Evolutionary conservation across 2,113 vertebrate species (phyloP), one percentile per base, ranked within the genome.

Genomic region (Labeo catla): DNA sequence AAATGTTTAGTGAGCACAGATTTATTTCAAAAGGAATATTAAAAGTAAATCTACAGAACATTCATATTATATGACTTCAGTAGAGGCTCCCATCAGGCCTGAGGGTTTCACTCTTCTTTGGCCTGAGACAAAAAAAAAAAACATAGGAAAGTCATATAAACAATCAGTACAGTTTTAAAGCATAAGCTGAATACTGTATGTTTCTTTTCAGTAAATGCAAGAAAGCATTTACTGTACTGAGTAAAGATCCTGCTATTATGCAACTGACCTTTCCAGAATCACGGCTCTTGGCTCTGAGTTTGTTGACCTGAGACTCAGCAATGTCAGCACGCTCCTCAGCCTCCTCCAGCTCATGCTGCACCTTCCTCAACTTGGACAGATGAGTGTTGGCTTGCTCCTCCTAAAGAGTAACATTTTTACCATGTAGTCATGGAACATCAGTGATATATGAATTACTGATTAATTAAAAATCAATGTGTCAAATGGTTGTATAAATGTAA

Each of bases 251-350:
- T n/a, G 15, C 7, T 87, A 93, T 61, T 61, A 61, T 68, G 34
- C 15, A 43, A 70, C 66, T 70, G 65, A 39, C 39, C 39, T 39
- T 39, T 39, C 39, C 39, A 39, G 39, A 1, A 39, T 39, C 39
- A 39, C 39, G 39, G 5, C 39, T 39, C 39, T 39, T 39, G 39
- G 5, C 39, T 39, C 39, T 39, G 39, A 39, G 39, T 2, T 39
- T 39, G 39, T 39, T 39, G 39, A 39, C 39, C 39, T 39, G 39
- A 39, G 39, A 39, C 39, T 39, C 39, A 39, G 39, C 39, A 39
- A 96, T 95, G 47, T 97, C 96, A 0, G 95, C 96, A 49, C 95
- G 92, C 89, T 97, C 96, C 90, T 96, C 94, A 4, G 96, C 95
- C 90, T 96, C 95, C 84, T 97, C 95, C 83, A 96, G 91, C 85